phyloP scores from a whole-genome alignment of 1,140 invertebrate species.

The Ips nitidus region DNA sequence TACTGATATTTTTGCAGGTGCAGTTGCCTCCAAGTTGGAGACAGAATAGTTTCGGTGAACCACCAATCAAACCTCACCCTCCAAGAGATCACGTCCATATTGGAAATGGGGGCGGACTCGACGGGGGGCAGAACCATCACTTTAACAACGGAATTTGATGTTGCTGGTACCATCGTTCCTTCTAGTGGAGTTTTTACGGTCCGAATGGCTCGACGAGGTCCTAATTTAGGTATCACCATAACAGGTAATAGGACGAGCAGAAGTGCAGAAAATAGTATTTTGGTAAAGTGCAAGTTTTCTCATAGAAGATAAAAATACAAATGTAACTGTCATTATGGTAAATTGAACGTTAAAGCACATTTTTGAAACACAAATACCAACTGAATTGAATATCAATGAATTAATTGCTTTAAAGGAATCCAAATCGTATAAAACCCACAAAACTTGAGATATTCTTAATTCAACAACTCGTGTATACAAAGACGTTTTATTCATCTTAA shows the following conservation, averaged over 20 bases:
- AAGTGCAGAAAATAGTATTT: background rate
- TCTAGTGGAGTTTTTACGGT: conserved; percentile 88
- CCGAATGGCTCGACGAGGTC: conserved; percentile 77
- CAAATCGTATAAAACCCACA: too few species aligned
- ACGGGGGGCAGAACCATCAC: conserved; percentile 54
- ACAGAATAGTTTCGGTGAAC: conserved; percentile 81
- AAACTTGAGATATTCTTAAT: too few species aligned
- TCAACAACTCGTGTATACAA: too few species aligned
- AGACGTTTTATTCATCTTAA: background rate
- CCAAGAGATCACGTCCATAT: conserved; percentile 54
- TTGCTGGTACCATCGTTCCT: conserved; percentile 89
- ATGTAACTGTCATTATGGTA: too few species aligned
- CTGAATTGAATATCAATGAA: too few species aligned
- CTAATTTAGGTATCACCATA: conserved; percentile 84
- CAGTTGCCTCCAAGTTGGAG: conserved; percentile 79
- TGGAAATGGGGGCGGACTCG: conserved; percentile 53
- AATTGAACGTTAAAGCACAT: too few species aligned
- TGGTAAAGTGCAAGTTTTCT: background rate
- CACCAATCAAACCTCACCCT: conserved; percentile 65
- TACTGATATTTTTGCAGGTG: conserved; percentile 51
- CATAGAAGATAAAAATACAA: too few species aligned
- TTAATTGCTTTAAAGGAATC: too few species aligned
- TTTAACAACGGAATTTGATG: conserved; percentile 84
- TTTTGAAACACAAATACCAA: too few species aligned
- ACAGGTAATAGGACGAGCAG: conserved; percentile 60